These are phyloP conservation scores for Mycogona germanica DNA, from an alignment of 2,888 invertebrate species.

Conservation along the genomic window DNA sequence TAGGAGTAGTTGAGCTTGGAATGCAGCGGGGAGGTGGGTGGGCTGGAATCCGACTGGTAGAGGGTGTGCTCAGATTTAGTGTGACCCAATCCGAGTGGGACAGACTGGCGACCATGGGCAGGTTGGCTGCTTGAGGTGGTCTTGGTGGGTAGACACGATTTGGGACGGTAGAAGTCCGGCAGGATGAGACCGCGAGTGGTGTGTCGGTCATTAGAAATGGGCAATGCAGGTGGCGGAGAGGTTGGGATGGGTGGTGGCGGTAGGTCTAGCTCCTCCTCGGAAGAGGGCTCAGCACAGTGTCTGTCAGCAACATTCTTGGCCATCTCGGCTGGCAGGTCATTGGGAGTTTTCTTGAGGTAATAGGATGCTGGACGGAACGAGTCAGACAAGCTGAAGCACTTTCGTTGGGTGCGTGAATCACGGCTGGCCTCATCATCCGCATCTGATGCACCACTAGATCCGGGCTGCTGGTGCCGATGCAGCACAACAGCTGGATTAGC, in stretches of 20 bases:
- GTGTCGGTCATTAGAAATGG: neutral
- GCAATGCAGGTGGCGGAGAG: slow-evolving; percentile 56
- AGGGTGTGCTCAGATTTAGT: neutral
- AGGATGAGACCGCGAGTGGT: neutral
- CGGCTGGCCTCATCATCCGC: slow-evolving; percentile 71
- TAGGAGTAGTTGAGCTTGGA: slow-evolving; percentile 21
- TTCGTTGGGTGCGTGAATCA: slow-evolving; percentile 52
- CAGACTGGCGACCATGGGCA: no score
- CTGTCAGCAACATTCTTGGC: slow-evolving; percentile 25
- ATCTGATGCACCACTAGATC: slow-evolving; percentile 43
- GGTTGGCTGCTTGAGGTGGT: neutral
- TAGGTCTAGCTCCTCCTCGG: slow-evolving; percentile 64
- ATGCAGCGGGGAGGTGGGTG: slow-evolving; percentile 14
- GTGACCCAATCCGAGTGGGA: neutral
- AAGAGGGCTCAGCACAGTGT: slow-evolving; percentile 57
- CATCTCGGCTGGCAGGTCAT: neutral
- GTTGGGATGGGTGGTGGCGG: slow-evolving; percentile 67
- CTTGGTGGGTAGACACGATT: slow-evolving; percentile 4
- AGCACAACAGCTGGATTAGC: neutral
- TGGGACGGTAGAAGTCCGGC: neutral
- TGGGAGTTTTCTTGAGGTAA: slow-evolving; percentile 42
- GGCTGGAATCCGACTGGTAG: slow-evolving; percentile 6
- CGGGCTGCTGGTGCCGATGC: slow-evolving; percentile 2
- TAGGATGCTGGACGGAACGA: slow-evolving; percentile 80
- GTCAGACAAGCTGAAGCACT: slow-evolving; percentile 69